Evolutionary conservation across 2,888 invertebrate species (phyloP).

Genomic region (Sisyra nigra): DNA sequence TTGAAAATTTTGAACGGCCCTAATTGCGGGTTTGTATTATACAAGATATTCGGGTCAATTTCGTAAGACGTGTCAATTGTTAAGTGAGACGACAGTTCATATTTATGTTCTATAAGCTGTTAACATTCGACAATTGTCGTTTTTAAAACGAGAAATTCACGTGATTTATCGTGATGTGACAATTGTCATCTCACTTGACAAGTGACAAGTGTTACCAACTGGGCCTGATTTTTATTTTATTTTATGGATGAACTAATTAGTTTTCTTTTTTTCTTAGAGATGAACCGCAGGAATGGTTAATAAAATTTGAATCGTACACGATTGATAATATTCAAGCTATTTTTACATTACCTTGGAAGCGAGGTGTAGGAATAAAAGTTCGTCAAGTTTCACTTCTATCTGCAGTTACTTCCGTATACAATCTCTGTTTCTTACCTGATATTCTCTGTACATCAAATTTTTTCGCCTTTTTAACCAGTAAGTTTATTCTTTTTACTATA

Average conservation of each 20-base stretch:
- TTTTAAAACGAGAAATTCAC: no score
- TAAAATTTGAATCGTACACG: conserved; percentile 28
- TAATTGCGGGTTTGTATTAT: conserved; percentile 3
- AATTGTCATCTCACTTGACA: no score
- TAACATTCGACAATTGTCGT: no score
- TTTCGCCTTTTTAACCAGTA: conserved; percentile 30
- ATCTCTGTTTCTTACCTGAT: conserved; percentile 32
- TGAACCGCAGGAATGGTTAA: conserved; percentile 35
- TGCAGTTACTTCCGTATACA: conserved; percentile 18
- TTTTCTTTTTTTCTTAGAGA: conserved; percentile 21
- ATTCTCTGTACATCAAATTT: conserved; percentile 33
- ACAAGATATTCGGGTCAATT: no score
- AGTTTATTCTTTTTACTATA: no score
- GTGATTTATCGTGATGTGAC: no score
- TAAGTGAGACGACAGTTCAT: no score
- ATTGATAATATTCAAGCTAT: conserved; percentile 29
- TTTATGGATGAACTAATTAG: conserved; percentile 5
- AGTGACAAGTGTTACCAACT: no score
- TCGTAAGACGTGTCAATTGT: no score
- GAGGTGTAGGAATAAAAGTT: conserved; percentile 31
- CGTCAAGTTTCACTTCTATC: conserved; percentile 23
- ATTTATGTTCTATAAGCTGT: no score
- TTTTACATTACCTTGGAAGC: conserved; percentile 35
- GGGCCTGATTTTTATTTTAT: conserved; percentile 4
- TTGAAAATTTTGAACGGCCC: conserved; percentile 23